Evolutionary conservation across 1,140 invertebrate genomes (phyloP), one percentile per base, ranked within the genome.

Genomic region (Euwallacea fornicatus): DNA sequence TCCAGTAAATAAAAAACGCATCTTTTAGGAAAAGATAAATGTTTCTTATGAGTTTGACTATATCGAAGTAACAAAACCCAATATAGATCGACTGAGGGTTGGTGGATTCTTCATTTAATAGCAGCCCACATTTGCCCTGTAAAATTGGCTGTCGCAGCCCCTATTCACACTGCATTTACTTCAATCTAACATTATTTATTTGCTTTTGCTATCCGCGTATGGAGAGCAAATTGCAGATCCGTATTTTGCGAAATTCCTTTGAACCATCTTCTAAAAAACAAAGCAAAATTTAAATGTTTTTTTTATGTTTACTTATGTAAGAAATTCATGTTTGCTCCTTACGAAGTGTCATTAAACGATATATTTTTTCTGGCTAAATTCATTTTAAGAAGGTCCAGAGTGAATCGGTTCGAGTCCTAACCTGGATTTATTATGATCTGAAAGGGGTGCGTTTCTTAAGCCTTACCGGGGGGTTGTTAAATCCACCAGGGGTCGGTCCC

Each of bases 401-500:
- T 33, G 21, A 33, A 33, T 33, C 21, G 4, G 21, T 33, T n/a
- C 2, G 3, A 33, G 41, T 62, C 53, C 72, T 42, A 10, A 41
- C 69, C 73, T 76, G 75, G 54, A 68, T 58, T 46, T 56, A 66
- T 71, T 70, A 69, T 73, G 62, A 55, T 44, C 42, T 41, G 68
- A 74, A 68, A 75, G 68, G 69, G 68, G 74, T 66, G 58, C 63
- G 42, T 64, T 74, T 73, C 66, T 50, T 59, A 59, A 65, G 33
- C 68, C 54, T 46, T 75, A 72, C 56, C 64, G 62, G 69, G 63
- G 75, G 75, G 69, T 73, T 74, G 72, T 76, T 76, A 73, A 73
- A 71, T 71, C 66, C 72, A 63, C 54, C 70, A 72, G 74, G 76
- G 76, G 76, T 76, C 69, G 76, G 71, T 71, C 74, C 71, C 60